phyloP scores from a whole-genome alignment of 2,888 invertebrate genomes.

The Leucoptera coffeella region DNA sequence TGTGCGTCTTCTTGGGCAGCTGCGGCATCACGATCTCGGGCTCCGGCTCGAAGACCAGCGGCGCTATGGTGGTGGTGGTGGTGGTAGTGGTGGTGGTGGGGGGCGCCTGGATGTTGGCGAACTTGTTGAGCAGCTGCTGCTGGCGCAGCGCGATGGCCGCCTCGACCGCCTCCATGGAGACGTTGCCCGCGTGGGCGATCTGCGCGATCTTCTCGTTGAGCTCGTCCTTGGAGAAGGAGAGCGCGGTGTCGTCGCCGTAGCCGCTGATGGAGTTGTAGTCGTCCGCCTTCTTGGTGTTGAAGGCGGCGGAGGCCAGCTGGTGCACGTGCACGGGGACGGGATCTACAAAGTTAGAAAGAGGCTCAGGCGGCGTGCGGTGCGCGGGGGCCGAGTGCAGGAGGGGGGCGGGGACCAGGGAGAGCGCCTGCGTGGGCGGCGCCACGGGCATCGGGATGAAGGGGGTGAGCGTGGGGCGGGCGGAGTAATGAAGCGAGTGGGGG shows the following conservation, averaged over 20 bases:
- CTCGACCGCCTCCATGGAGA: slow-evolving; percentile 71
- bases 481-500: too few relatives aligned
- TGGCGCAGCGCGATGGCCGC: slow-evolving; percentile 67
- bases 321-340: slow-evolving; percentile 39
- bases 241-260: slow-evolving; percentile 32
- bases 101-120: slow-evolving; percentile 33
- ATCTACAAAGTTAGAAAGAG: slow-evolving; percentile 42
- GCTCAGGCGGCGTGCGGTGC: slow-evolving; percentile 19
- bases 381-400: slow-evolving; percentile 21
- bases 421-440: slow-evolving; percentile 18
- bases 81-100: slow-evolving; percentile 43
- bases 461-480: slow-evolving; percentile 53
- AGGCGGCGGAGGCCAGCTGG: slow-evolving; percentile 22
- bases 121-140: slow-evolving; percentile 61
- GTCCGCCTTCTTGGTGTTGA: slow-evolving; percentile 41
- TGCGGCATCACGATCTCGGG: slow-evolving; percentile 27
- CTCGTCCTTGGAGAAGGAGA: slow-evolving; percentile 37
- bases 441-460: slow-evolving; percentile 43
- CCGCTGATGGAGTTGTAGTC: slow-evolving; percentile 42
- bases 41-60: slow-evolving; percentile 23
- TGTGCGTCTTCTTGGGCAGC: slow-evolving; percentile 26
- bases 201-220: slow-evolving; percentile 42
- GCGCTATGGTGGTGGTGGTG: slow-evolving; percentile 16
- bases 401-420: slow-evolving; percentile 29
- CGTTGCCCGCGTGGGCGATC: slow-evolving; percentile 66